Conservation (phyloP, 2,113 vertebrate genomes). For the Elanoides forficatus region DNA sequence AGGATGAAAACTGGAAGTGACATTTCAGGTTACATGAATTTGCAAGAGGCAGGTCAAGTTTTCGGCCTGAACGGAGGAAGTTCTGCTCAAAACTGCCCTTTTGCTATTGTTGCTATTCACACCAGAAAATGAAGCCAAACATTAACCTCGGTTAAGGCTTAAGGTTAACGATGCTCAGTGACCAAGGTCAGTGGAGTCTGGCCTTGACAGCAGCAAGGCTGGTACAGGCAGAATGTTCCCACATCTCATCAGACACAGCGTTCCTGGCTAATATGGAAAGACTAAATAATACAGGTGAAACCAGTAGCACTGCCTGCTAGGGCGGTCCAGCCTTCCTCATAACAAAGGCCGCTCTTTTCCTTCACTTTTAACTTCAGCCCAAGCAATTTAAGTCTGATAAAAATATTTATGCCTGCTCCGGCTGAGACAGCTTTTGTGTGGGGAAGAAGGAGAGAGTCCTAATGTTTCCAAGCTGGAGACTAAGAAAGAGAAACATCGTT, state of each 20-base stretch:
- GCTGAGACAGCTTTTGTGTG: slow-evolving; percentile 24
- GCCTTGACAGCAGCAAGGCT: background rate
- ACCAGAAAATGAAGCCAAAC: background rate
- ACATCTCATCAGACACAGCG: background rate
- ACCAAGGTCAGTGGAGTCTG: background rate
- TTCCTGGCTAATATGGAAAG: background rate
- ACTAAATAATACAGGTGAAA: slow-evolving; percentile 11
- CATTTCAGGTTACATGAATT: background rate
- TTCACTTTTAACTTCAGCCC: slow-evolving; percentile 22
- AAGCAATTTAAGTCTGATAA: slow-evolving; percentile 34
- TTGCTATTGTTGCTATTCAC: background rate
- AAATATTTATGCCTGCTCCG: slow-evolving; percentile 17
- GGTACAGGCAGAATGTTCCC: background rate
- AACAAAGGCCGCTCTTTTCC: background rate
- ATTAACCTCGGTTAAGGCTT: background rate
- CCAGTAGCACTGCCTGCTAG: background rate
- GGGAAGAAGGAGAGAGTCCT: background rate
- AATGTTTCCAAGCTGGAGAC: background rate
- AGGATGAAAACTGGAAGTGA: background rate
- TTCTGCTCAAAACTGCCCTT: background rate
- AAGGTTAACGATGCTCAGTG: background rate
- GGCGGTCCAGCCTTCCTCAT: background rate
- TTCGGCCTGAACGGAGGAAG: background rate
- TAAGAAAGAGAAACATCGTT: background rate
- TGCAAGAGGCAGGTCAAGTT: background rate